phyloP scores from a whole-genome alignment of 2,797 vertebrate genomes.

The Phylloscopus collybita region DNA sequence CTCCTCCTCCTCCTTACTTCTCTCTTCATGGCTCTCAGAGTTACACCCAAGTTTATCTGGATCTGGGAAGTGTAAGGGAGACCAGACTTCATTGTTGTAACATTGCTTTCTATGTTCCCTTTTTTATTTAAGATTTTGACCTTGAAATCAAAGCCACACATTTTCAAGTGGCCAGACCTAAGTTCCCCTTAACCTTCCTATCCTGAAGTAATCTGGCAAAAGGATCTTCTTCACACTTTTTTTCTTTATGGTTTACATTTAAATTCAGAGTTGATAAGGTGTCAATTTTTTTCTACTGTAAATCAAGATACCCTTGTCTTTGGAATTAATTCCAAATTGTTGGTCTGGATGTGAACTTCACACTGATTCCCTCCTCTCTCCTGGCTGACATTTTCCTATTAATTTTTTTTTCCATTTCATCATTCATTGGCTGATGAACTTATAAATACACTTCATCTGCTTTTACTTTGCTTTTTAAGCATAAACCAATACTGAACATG shows the following conservation, averaged over 20 bases:
- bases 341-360: constrained; percentile 75
- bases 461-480: constrained; percentile 82
- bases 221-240: not conserved
- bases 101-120: not conserved
- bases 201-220: constrained; percentile 3
- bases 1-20: not conserved
- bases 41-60: not conserved
- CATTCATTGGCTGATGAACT: constrained; percentile 79
- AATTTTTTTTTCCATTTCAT: constrained; percentile 79
- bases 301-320: constrained; percentile 68
- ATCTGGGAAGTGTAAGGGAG: not conserved
- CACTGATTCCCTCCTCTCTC: constrained; percentile 65
- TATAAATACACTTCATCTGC: constrained; percentile 81
- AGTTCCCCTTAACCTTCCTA: constrained; percentile 11
- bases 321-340: constrained; percentile 72
- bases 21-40: not conserved
- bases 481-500: constrained; percentile 76
- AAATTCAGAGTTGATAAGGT: constrained; percentile 57
- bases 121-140: not conserved
- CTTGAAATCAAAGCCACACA: constrained; percentile 62
- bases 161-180: constrained; percentile 43
- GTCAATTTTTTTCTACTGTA: constrained; percentile 46
- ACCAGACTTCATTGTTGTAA: not conserved
- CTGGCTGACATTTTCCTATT: constrained; percentile 78
- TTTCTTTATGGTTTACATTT: constrained; percentile 58